Conservation (phyloP, 2,888 invertebrate genomes). For the Blera fallax region DNA sequence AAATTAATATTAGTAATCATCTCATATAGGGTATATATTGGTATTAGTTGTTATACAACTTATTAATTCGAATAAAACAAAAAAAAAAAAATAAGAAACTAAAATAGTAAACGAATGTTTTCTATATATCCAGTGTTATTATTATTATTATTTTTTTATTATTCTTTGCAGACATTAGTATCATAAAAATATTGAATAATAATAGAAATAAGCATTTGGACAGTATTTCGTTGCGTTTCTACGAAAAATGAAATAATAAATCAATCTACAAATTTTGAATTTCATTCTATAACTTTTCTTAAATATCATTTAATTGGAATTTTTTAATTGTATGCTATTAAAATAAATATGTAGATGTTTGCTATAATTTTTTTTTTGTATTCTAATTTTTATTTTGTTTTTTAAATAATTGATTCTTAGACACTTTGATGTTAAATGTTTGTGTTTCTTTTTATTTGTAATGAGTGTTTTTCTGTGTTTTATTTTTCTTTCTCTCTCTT, state of each 20-base stretch:
- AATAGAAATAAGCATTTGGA: slow-evolving; percentile 51
- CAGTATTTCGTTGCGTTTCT: slow-evolving; percentile 64
- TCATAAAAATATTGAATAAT: background rate
- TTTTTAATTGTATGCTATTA: slow-evolving; percentile 46
- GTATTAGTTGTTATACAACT: slow-evolving; percentile 51
- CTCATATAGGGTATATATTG: slow-evolving; percentile 42
- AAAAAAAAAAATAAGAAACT: background rate
- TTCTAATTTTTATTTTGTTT: slow-evolving; percentile 33
- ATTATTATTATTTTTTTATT: background rate
- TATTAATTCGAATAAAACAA: slow-evolving; percentile 6
- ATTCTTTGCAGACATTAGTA: background rate
- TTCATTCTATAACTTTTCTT: slow-evolving; percentile 43
- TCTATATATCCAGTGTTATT: background rate
- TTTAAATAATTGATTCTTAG: slow-evolving; percentile 69
- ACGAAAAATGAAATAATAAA: slow-evolving; percentile 23
- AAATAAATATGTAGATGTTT: slow-evolving; percentile 52
- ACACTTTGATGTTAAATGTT: slow-evolving; percentile 64
- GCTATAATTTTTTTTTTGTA: slow-evolving; percentile 5
- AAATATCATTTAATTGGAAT: slow-evolving; percentile 64
- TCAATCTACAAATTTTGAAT: slow-evolving; percentile 54
- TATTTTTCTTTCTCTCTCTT: slow-evolving; percentile 1
- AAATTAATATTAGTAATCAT: slow-evolving; percentile 60
- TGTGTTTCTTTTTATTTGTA: slow-evolving; percentile 6
- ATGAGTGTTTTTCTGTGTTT: slow-evolving; percentile 24
- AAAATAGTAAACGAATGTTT: slow-evolving; percentile 5